A percentile compares a stretch with the other conserved stretches of the same genome.
Evolutionary conservation across 2,113 vertebrate species (phyloP).

Genomic region (Aleadryas rufinucha): DNA sequence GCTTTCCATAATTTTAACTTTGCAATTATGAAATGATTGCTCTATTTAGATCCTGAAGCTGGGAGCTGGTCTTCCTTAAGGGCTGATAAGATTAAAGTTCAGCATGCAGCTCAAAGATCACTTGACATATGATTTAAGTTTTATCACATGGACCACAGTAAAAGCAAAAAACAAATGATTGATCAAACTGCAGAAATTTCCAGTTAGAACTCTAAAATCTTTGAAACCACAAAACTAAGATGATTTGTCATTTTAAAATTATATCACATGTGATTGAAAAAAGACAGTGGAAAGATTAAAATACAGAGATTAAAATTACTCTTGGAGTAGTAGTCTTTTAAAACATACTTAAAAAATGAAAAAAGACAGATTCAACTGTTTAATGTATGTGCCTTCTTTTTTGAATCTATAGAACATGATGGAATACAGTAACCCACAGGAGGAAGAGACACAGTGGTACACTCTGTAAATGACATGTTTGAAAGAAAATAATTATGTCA

Average conservation of each 20-base stretch:
- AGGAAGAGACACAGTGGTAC: background rate
- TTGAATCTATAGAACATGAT: background rate
- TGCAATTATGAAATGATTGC: constrained; percentile 4
- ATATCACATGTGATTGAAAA: background rate
- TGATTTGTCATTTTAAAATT: background rate
- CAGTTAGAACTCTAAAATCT: background rate
- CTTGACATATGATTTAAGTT: background rate
- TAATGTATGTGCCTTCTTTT: background rate
- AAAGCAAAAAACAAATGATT: background rate
- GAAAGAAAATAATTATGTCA: background rate
- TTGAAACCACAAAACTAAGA: background rate
- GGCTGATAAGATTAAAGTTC: background rate
- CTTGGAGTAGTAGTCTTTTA: background rate
- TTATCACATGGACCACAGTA: background rate
- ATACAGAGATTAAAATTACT: background rate
- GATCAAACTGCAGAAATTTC: background rate
- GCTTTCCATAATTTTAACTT: constrained; percentile 11
- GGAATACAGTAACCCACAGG: background rate
- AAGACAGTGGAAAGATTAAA: background rate
- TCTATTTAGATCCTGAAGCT: constrained; percentile 20
- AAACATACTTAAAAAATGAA: background rate
- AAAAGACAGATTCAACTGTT: background rate
- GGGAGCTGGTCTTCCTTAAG: background rate
- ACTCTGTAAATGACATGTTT: background rate
- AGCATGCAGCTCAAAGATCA: background rate